These are phyloP conservation scores for Rallus limicola DNA, from an alignment of 2,113 vertebrate genomes.

Conservation along the genomic window DNA sequence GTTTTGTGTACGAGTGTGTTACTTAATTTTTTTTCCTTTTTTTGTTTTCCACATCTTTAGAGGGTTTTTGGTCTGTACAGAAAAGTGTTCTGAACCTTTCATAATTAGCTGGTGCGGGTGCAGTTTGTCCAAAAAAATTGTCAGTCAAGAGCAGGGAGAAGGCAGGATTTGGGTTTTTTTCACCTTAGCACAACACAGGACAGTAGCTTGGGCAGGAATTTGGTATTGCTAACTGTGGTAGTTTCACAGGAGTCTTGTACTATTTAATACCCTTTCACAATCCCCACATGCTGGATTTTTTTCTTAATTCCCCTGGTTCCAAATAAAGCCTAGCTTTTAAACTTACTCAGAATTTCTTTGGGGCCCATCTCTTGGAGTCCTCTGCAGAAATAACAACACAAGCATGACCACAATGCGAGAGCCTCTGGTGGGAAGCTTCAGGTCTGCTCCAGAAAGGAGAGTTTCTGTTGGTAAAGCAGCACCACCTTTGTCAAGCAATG, in stretches of 20 bases:
- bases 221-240: background rate
- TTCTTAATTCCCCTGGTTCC: background rate
- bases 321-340: background rate
- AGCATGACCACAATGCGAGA: background rate
- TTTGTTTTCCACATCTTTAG: rapidly evolving
- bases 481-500: background rate
- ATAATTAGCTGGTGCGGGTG: background rate
- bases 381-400: background rate
- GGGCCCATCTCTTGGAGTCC: background rate
- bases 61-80: background rate
- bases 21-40: background rate
- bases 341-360: background rate
- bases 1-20: background rate
- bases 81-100: background rate
- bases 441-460: background rate
- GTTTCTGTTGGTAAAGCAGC: background rate
- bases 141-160: background rate
- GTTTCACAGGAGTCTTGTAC: background rate
- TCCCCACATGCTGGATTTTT: background rate
- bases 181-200: background rate
- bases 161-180: background rate
- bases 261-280: background rate
- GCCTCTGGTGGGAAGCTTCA: background rate
- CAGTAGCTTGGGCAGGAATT: background rate
- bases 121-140: background rate